These are phyloP conservation scores for Ceramica pisi DNA, from an alignment of 2,888 invertebrate genomes.

Conservation along the genomic window DNA sequence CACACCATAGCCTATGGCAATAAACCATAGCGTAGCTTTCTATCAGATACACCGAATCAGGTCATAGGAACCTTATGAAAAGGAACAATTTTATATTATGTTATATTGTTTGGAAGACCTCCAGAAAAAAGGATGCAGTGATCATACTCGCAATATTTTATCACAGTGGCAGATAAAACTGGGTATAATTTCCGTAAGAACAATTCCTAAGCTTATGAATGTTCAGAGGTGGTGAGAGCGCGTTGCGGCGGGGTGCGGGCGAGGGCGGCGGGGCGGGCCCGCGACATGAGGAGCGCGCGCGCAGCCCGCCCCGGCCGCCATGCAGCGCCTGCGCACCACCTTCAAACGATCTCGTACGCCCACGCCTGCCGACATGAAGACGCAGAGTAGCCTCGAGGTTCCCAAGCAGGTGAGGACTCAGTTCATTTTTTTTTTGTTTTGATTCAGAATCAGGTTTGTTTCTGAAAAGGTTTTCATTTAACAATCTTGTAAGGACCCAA, in stretches of 20 bases:
- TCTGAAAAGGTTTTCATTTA: background rate
- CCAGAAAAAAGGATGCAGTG: background rate
- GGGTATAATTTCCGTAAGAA: background rate
- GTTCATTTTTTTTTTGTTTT: background rate
- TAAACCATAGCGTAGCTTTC: too few relatives aligned
- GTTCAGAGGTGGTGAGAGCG: constrained; percentile 72
- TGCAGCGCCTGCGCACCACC: constrained; percentile 96
- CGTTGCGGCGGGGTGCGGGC: constrained; percentile 74
- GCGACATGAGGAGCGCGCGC: constrained; percentile 85
- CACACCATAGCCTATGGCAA: too few relatives aligned
- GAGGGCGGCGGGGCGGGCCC: constrained; percentile 86
- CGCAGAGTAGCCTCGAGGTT: constrained; percentile 97
- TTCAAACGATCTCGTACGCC: constrained; percentile 97
- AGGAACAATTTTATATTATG: too few relatives aligned
- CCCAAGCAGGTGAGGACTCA: constrained; percentile 93
- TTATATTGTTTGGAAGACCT: background rate
- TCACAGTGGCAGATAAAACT: constrained; percentile 51
- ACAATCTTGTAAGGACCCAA: too few relatives aligned
- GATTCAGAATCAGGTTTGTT: background rate
- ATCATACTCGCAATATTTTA: constrained; percentile 22
- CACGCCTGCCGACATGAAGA: constrained; percentile 97
- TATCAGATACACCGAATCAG: too few relatives aligned
- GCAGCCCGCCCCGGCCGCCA: constrained; percentile 90
- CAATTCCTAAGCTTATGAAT: constrained; percentile 12
- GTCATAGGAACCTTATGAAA: too few relatives aligned